A percentile compares a stretch with the other conserved stretches of the same genome.
Evolutionary conservation across 2,113 vertebrate species (phyloP).

Genomic region (Tachysurus vachellii): DNA sequence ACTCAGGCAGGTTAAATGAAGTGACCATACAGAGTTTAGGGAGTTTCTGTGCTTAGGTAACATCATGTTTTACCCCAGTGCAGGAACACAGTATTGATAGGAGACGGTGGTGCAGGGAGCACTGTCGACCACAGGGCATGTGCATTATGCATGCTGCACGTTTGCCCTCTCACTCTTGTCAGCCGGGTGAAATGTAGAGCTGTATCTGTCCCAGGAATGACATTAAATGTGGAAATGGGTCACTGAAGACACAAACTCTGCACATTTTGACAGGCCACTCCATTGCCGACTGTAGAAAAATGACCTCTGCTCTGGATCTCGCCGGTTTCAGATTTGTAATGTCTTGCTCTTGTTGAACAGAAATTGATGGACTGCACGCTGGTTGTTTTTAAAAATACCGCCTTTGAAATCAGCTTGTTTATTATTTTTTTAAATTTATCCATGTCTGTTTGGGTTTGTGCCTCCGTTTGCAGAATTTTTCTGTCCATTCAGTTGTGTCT

Average conservation of each 20-base stretch:
- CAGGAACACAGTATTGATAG: not conserved
- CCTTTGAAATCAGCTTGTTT: not conserved
- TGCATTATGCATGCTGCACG: conserved; percentile 39
- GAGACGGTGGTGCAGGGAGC: conserved; percentile 13
- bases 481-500: conserved; percentile 8
- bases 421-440: not conserved
- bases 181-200: conserved; percentile 15
- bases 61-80: not conserved
- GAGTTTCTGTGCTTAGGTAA: conserved; percentile 1
- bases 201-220: conserved; percentile 18
- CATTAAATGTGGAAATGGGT: conserved; percentile 23
- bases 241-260: conserved; percentile 1
- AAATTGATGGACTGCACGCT: not conserved
- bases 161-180: conserved; percentile 22
- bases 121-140: not conserved
- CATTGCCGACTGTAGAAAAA: not conserved
- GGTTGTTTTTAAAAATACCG: not conserved
- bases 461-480: not conserved
- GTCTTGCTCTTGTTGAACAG: not conserved
- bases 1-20: not conserved
- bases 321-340: not conserved
- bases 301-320: not conserved
- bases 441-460: not conserved
- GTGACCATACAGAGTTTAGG: not conserved
- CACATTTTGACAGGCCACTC: conserved; percentile 1